Conservation (phyloP, 2,888 invertebrate species). For the Octonoba sinensis region DNA sequence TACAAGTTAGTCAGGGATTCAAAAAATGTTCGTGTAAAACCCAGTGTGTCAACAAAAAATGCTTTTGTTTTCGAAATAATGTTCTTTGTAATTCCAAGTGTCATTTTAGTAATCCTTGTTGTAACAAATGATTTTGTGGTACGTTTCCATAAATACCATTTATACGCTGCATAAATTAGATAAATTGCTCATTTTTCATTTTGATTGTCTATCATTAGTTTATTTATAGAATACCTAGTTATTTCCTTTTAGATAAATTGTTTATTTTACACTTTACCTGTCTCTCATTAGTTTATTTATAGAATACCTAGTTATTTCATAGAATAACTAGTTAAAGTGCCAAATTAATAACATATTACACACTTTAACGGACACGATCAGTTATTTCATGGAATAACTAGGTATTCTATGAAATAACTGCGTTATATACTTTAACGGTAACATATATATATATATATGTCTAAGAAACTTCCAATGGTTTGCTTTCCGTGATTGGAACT, state of each 20-base stretch:
- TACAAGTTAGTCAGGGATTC: constrained; percentile 1
- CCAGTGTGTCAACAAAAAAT: constrained; percentile 1
- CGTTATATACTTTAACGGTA: constrained; percentile 44
- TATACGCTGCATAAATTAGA: constrained; percentile 54
- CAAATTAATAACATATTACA: too few species aligned
- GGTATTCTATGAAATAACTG: constrained; percentile 43
- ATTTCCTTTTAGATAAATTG: too few species aligned
- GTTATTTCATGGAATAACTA: constrained; percentile 50
- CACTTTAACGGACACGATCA: constrained; percentile 53
- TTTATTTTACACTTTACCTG: too few species aligned
- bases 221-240: too few species aligned
- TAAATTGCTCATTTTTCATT: constrained; percentile 50
- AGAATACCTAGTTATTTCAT: too few species aligned
- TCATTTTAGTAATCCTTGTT: too few species aligned
- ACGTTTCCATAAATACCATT: constrained; percentile 52
- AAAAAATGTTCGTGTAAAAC: neutral
- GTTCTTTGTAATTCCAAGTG: too few species aligned
- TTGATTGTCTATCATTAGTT: constrained; percentile 47
- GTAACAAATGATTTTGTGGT: constrained; percentile 46
- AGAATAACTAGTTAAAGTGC: too few species aligned
- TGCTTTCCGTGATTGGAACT: too few species aligned
- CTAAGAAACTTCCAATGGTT: too few species aligned
- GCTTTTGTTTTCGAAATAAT: neutral
- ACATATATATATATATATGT: constrained; percentile 2
- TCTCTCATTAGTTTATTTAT: too few species aligned